phyloP scores from a whole-genome alignment of 2,113 vertebrate species.

The Heptranchias perlo region DNA sequence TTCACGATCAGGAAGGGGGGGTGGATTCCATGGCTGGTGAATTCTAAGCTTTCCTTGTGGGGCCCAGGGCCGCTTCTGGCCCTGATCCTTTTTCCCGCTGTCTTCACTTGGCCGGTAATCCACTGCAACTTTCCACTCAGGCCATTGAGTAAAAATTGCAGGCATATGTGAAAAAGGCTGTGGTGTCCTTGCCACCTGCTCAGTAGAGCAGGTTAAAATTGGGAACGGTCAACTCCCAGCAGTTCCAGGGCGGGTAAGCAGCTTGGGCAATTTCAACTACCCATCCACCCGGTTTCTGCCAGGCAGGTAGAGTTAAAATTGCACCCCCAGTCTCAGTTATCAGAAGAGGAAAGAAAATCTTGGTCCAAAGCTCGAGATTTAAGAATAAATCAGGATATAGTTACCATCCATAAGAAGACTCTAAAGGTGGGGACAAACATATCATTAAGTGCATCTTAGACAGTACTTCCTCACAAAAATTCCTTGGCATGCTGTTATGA shows the following conservation, averaged over 20 bases:
- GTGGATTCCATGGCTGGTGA: background rate
- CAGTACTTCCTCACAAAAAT: background rate
- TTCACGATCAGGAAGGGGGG: background rate
- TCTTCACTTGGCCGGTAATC: background rate
- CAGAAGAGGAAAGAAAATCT: background rate
- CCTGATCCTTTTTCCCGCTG: background rate
- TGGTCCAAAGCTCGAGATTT: background rate
- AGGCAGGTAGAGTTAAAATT: background rate
- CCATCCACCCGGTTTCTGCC: background rate
- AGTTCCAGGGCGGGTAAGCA: background rate
- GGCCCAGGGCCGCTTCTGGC: background rate
- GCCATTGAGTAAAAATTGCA: background rate
- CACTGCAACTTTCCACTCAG: background rate
- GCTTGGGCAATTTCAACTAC: background rate
- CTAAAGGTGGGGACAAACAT: background rate
- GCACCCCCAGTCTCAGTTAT: background rate
- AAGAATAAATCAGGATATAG: background rate
- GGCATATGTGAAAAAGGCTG: too few species aligned
- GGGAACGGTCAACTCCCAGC: background rate
- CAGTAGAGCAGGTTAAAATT: background rate
- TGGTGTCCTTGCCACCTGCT: too few species aligned
- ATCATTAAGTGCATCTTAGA: background rate
- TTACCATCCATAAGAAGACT: background rate
- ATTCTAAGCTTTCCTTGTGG: too few species aligned
- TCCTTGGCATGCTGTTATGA: background rate